These are phyloP conservation scores for Hippopotamyrus pictus DNA, from an alignment of 2,797 vertebrate species.

Conservation along the genomic window DNA sequence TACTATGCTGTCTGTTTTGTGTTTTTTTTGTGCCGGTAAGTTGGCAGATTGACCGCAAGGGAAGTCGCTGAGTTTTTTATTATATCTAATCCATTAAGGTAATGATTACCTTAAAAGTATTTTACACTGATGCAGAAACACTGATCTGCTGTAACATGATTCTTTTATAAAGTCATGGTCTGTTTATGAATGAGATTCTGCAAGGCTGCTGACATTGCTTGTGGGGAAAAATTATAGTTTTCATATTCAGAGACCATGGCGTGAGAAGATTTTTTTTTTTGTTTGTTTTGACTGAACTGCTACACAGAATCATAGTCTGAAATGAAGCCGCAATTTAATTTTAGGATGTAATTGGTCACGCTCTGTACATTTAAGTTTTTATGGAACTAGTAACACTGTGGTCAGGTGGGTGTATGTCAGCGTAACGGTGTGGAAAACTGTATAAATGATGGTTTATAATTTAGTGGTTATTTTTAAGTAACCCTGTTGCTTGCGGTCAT, in stretches of 20 bases:
- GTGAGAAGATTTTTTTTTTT: neutral
- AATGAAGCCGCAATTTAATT: neutral
- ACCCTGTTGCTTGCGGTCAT: neutral
- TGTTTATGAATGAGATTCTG: constrained; percentile 3
- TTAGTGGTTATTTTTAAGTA: constrained; percentile 10
- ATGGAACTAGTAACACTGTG: neutral
- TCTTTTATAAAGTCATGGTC: neutral
- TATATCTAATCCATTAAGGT: neutral
- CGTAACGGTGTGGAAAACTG: neutral
- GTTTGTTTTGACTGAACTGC: neutral
- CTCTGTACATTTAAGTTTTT: neutral
- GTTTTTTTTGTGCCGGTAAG: neutral
- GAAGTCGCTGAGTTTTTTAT: neutral
- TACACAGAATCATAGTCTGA: neutral
- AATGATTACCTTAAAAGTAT: neutral
- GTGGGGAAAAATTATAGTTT: neutral
- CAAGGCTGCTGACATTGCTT: neutral
- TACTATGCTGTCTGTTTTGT: neutral
- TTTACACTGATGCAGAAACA: neutral
- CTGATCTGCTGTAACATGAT: neutral
- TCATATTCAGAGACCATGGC: neutral
- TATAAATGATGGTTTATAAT: neutral
- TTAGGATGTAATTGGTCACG: neutral
- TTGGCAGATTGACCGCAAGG: neutral
- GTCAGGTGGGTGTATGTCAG: neutral